Percentiles rank a stretch among this genome's conserved stretches.
Conservation (phyloP, 2,797 vertebrate species). For the Hypotaenidia okinawae region DNA sequence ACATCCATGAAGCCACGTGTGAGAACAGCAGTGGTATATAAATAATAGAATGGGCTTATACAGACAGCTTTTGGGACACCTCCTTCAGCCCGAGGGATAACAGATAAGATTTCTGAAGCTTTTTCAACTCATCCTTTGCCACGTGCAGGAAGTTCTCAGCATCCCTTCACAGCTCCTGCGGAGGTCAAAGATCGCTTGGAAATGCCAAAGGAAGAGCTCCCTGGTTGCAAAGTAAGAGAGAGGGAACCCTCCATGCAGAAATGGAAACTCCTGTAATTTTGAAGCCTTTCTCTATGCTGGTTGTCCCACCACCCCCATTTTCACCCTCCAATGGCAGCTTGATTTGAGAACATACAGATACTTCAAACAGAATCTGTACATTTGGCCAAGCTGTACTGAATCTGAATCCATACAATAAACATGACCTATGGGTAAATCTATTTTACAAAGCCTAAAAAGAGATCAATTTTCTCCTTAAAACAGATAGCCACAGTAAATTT, state of each 20-base stretch:
- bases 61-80: background rate
- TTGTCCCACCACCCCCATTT: background rate
- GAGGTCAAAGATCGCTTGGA: too few species aligned
- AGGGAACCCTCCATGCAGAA: background rate
- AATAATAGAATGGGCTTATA: background rate
- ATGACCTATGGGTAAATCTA: background rate
- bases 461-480: slow-evolving; percentile 5
- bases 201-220: background rate
- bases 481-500: background rate
- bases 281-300: background rate
- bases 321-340: background rate
- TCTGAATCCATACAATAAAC: background rate
- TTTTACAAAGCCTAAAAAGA: background rate
- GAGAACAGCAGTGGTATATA: background rate
- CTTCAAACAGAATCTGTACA: background rate
- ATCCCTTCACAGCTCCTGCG: background rate
- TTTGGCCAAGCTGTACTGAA: background rate
- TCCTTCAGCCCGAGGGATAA: background rate
- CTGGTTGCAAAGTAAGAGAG: background rate
- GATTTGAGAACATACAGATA: background rate
- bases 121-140: background rate
- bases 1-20: background rate
- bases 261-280: background rate
- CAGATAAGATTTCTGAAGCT: background rate
- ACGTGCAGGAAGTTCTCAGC: background rate